Base-by-base conservation (phyloP, 1,140 invertebrate species). In the Papilio polytes region DNA sequence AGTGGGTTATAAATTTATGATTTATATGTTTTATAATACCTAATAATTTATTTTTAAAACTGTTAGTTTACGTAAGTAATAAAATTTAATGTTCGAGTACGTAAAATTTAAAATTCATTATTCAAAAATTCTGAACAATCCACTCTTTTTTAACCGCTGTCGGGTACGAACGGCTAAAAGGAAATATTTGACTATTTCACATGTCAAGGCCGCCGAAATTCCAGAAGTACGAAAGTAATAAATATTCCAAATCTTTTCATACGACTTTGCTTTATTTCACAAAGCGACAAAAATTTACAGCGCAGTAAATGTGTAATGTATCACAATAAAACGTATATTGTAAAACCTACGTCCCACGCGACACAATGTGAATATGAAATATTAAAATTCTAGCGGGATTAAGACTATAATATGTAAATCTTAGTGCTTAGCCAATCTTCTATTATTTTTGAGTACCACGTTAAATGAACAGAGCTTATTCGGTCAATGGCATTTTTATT, bases 171-270 rank as follows among this genome's bases (percentile, higher is more conserved):
- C 10, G 2, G 56, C 10, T 63, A 63, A 26, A 26, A 26, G 20
- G 12, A 63, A 26, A 26, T 63, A 26, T 63, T 63, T 22, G 22
- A 22, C 13, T 22, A 63, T 26, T 26, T 63, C 59, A 63, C 59
- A 63, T 63, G 59, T 63, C 59, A 63, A 63, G 59, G 59, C 22
- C 3, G 31, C 26, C 22, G 59, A 26, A 63, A 59, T 59, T 59
- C 56, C 59, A 26, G 2, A 22, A 63, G 59, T 63, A 63, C 22
- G 10, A 63, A 26, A 26, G 59, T 63, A 63, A 63, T 63, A 63
- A 63, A 63, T 63, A 63, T 26, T 63, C 18, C 22, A 63, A 63
- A 63, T 63, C 59, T 22, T 63, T 63, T 63, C 26, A 26, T 63
- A 63, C n/a, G 53, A 63, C 26, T 26, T 3, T 26, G 59, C 31